Evolutionary conservation across 2,797 vertebrate species (phyloP).

Genomic region (Phaenicophaeus curvirostris): DNA sequence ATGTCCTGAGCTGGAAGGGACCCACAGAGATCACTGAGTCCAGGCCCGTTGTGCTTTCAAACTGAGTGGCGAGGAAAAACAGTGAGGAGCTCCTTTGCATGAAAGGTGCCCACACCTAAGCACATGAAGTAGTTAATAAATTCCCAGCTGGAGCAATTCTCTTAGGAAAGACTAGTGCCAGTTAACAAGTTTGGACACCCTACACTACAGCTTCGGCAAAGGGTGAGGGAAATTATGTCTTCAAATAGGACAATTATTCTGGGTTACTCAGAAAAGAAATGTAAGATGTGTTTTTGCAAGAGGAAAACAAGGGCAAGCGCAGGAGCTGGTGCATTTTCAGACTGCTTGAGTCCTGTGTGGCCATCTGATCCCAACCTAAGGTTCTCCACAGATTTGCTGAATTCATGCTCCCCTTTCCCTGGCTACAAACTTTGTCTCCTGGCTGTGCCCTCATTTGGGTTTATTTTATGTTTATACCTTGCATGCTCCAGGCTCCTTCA

Average conservation of each 20-base stretch:
- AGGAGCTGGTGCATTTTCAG: neutral
- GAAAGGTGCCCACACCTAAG: neutral
- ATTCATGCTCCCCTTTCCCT: neutral
- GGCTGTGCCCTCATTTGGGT: constrained; percentile 15
- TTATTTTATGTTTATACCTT: constrained; percentile 48
- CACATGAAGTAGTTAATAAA: fast-evolving
- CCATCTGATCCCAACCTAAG: neutral
- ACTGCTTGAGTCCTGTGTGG: neutral
- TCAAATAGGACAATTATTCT: neutral
- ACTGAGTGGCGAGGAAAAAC: fast-evolving
- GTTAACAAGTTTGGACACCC: neutral
- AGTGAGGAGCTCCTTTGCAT: fast-evolving
- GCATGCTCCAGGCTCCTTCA: constrained; percentile 30
- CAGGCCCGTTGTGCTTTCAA: neutral
- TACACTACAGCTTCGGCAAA: fast-evolving
- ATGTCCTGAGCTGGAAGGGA: too few species aligned
- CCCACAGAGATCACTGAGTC: too few species aligned
- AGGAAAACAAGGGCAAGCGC: neutral
- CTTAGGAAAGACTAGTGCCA: neutral
- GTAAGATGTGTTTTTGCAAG: neutral
- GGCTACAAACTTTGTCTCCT: neutral
- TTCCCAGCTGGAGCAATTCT: neutral
- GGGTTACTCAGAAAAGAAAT: too few species aligned
- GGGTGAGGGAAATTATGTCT: neutral
- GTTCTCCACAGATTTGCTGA: neutral